phyloP scores from a whole-genome alignment of 1,140 invertebrate species.

The Orussus abietinus region DNA sequence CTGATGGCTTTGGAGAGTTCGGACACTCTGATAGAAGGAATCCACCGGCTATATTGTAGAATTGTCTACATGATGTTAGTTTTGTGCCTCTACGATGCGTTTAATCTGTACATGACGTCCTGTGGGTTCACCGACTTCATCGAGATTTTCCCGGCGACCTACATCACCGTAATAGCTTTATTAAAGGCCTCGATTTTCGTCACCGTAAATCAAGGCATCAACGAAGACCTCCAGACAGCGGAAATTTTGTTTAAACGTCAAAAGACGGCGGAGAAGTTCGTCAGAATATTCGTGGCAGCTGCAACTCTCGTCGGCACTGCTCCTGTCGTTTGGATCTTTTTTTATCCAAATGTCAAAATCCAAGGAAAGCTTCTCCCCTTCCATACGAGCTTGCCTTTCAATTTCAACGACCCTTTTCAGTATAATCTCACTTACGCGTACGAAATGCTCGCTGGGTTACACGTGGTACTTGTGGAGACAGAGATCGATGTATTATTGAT shows the following conservation, averaged over 20 bases:
- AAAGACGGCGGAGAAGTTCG: background rate
- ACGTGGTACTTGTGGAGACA: conserved; percentile 4
- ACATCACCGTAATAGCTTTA: conserved; percentile 3
- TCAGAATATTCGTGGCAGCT: background rate
- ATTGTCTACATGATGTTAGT: conserved; percentile 2
- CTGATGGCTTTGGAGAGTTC: conserved; percentile 1
- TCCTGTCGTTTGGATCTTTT: conserved; percentile 1
- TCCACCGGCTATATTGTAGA: conserved; percentile 4
- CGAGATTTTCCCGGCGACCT: conserved; percentile 8
- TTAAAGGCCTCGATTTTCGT: conserved; percentile 5
- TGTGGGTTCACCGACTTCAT: conserved; percentile 5
- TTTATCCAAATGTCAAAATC: conserved; percentile 5
- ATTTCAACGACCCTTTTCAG: conserved; percentile 1
- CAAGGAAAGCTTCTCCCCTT: conserved; percentile 3
- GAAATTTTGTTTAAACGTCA: background rate
- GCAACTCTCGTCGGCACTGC: background rate
- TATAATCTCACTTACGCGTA: conserved; percentile 6
- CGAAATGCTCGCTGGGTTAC: background rate
- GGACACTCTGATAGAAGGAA: background rate
- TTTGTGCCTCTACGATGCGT: background rate
- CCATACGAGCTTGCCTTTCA: conserved; percentile 4
- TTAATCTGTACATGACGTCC: conserved; percentile 6
- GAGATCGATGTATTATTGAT: conserved; percentile 8
- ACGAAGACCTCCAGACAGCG: background rate
- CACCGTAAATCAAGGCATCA: background rate